Conservation (phyloP, 53 echinoderm and acorn worm species). For the Paelopatides confundens region DNA sequence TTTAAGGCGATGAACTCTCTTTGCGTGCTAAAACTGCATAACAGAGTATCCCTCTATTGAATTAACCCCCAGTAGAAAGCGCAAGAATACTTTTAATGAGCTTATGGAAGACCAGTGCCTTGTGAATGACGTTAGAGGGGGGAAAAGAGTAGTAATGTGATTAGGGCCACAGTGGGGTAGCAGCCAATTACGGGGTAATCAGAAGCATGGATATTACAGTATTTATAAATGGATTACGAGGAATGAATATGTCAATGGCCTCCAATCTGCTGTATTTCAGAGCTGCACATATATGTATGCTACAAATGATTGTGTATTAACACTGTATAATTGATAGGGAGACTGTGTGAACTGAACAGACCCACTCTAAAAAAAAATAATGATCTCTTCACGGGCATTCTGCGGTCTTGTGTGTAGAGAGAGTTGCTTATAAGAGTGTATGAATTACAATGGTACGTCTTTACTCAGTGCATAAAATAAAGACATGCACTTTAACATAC, state of each 20-base stretch:
- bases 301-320: no score
- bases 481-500: no score
- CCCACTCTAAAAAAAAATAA: no score
- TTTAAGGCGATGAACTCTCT: constrained; percentile 14
- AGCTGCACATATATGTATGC: no score
- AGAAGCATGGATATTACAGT: constrained; percentile 24
- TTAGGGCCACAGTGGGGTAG: constrained; percentile 36
- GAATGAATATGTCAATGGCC: constrained; percentile 26
- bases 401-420: no score
- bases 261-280: no score
- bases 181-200: constrained; percentile 39
- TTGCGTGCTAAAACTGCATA: constrained; percentile 38
- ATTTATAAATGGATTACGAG: constrained; percentile 39
- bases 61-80: constrained; percentile 13
- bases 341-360: no score
- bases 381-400: no score
- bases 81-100: constrained; percentile 41
- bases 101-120: constrained; percentile 18
- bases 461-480: no score
- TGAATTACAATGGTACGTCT: no score
- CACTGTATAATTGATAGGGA: no score
- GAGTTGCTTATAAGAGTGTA: no score
- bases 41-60: constrained; percentile 4
- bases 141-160: constrained; percentile 16
- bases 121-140: constrained; percentile 30